Evolutionary conservation across 2,113 vertebrate genomes (phyloP).

Genomic region (Camelus dromedarius): DNA sequence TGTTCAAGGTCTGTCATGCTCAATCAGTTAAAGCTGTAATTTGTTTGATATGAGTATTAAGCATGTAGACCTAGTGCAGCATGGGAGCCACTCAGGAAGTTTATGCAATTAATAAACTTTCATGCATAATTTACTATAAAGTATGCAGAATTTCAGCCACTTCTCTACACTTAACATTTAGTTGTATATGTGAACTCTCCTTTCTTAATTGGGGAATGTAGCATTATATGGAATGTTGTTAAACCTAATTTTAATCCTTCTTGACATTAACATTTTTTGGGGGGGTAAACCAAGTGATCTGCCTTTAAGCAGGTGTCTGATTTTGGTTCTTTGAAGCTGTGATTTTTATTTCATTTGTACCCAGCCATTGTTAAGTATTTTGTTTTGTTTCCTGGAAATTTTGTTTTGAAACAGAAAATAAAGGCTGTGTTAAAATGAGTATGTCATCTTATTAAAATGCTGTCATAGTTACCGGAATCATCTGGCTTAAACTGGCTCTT

Average conservation of each 20-base stretch:
- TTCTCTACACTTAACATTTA: constrained; percentile 75
- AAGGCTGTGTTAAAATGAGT: constrained; percentile 81
- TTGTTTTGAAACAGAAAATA: constrained; percentile 84
- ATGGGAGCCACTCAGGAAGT: constrained; percentile 83
- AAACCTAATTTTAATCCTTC: constrained; percentile 73
- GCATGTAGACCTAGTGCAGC: constrained; percentile 81
- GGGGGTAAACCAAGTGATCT: constrained; percentile 64
- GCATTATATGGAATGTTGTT: constrained; percentile 78
- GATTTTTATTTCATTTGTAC: constrained; percentile 83
- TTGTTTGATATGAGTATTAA: constrained; percentile 78
- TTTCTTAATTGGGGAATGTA: constrained; percentile 79
- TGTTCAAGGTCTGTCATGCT: constrained; percentile 79
- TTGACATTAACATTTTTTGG: constrained; percentile 57
- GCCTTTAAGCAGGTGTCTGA: constrained; percentile 64
- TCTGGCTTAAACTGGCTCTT: constrained; percentile 61
- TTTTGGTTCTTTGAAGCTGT: constrained; percentile 83
- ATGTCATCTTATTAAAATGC: constrained; percentile 76
- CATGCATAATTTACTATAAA: constrained; percentile 81
- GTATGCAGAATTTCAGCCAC: constrained; percentile 75
- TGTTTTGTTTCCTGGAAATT: constrained; percentile 80
- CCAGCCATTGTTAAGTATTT: constrained; percentile 81
- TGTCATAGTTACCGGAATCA: constrained; percentile 56
- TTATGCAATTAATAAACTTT: constrained; percentile 82
- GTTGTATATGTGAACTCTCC: constrained; percentile 75
- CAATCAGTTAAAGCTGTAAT: constrained; percentile 59